Evolutionary conservation across 2,113 vertebrate genomes (phyloP), one percentile per base, ranked within the genome.

Genomic region (Agapornis roseicollis): DNA sequence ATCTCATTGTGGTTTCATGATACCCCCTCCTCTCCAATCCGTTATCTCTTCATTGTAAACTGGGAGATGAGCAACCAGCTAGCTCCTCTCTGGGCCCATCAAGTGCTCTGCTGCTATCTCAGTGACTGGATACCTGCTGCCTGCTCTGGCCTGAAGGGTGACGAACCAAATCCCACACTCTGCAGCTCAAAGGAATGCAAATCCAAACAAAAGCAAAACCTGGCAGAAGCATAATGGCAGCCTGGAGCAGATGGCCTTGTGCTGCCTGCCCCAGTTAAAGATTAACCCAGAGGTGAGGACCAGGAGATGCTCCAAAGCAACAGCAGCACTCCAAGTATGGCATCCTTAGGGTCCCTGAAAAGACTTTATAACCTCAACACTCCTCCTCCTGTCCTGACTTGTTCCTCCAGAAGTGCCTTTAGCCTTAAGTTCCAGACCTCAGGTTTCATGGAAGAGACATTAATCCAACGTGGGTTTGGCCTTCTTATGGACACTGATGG

Each of bases 401-500:
- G 13, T 9, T 77, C 49, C 24, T 78, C 46, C 71, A 15, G 56
- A 55, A 64, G 16, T 19, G 27, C 46, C 27, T 31, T 29, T 3
- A 14, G 28, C 25, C 44, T 47, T 1, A 1, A 37, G 24, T 72
- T 33, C 39, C 76, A 60, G 37, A 72, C 16, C 25, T 58, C 66
- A 46, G 56, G 9, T 35, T 13, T 60, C 39, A 13, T 2, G 18
- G 39, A 88, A 11, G n/a, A 70, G 41, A 35, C 3, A 1, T 27
- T 6, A 55, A 20, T 19, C 25, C 31, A 74, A 28, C 7, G 6
- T 0, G 6, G 18, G 39, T 20, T 6, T 42, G 3, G 53, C 29
- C 44, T 69, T 3, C 1, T 17, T 42, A 5, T 0, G 11, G 74
- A n/a, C 64, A 56, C 29, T 2, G 5, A 7, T 13, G 35, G 49